Evolutionary conservation across 2,888 invertebrate genomes (phyloP), one percentile per base, ranked within the genome.

Genomic region (Xiphydria camelus): DNA sequence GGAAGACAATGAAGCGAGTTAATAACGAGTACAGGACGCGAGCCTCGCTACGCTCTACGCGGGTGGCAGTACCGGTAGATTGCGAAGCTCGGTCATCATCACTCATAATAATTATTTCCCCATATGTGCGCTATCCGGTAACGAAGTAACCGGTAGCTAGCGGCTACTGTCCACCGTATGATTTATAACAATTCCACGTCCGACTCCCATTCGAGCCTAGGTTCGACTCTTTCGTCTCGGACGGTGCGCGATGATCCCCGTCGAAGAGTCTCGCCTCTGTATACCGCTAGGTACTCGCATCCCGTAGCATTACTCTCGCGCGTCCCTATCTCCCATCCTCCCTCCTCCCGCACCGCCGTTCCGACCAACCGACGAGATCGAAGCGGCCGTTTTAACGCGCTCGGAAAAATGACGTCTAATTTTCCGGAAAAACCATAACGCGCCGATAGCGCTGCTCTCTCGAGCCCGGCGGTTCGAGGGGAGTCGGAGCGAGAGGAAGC

Each of bases 41-140:
- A n/a, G n/a, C n/a, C n/a, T n/a, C n/a, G n/a, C n/a, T 45, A 44
- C 33, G 48, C 50, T 51, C 56, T 55, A 47, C 54, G 51, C 55
- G 57, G 54, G 60, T 55, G 58, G 59, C 55, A 51, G 51, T 47
- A 47, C 40, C 40, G 43, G 45, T 31, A 49, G 34, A 22, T 9
- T 43, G 22, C 41, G 41, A 22, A 25, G 41, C 45, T 4, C 19
- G 35, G 31, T 49, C 55, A 53, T 59, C 64, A 62, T 62, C 56
- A 57, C 55, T 63, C 61, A 61, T 62, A 61, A 70, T 71, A 66
- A 73, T 70, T 70, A 70, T 68, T 69, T 66, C 64, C 61, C 64
- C 67, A 64, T 66, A 66, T 57, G 62, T 54, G 48, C 44, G 46
- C 37, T 47, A 56, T 23, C 35, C 12, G 38, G 44, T 47, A 57